These are phyloP conservation scores for Netelia melanura DNA, from an alignment of 2,888 invertebrate species.

Conservation along the genomic window DNA sequence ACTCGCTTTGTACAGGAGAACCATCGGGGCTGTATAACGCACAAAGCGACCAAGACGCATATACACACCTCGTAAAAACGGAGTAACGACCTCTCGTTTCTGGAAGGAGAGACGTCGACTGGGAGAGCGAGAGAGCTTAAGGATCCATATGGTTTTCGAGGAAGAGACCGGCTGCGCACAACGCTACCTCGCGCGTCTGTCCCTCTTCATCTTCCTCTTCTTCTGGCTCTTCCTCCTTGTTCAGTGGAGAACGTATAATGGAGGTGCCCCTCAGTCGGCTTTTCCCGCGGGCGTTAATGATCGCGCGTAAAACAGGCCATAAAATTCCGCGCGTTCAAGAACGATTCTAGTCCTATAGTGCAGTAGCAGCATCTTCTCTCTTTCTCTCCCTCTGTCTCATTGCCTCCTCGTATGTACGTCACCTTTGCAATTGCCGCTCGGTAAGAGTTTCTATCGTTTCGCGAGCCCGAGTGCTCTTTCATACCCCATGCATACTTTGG, in stretches of 20 bases:
- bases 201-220: constrained; percentile 27
- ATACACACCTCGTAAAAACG: constrained; percentile 58
- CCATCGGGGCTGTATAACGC: constrained; percentile 13
- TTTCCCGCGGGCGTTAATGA: constrained; percentile 73
- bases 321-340: constrained; percentile 74
- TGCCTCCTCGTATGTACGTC: background rate
- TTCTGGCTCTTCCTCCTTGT: constrained; percentile 28
- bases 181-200: constrained; percentile 18
- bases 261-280: constrained; percentile 32
- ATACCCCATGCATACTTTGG: background rate
- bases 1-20: constrained; percentile 43
- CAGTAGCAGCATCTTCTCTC: background rate
- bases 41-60: constrained; percentile 26
- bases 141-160: constrained; percentile 53
- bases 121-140: constrained; percentile 9
- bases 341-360: constrained; percentile 15
- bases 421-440: constrained; percentile 49
- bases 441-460: constrained; percentile 33
- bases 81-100: constrained; percentile 52
- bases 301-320: constrained; percentile 74
- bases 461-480: background rate
- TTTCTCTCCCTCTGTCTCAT: background rate
- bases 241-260: constrained; percentile 28
- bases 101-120: constrained; percentile 25
- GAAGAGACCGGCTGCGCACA: constrained; percentile 56